These are phyloP conservation scores for Orbicella faveolata DNA, from an alignment of 64 coral and sea anemone genomes.

Conservation along the genomic window DNA sequence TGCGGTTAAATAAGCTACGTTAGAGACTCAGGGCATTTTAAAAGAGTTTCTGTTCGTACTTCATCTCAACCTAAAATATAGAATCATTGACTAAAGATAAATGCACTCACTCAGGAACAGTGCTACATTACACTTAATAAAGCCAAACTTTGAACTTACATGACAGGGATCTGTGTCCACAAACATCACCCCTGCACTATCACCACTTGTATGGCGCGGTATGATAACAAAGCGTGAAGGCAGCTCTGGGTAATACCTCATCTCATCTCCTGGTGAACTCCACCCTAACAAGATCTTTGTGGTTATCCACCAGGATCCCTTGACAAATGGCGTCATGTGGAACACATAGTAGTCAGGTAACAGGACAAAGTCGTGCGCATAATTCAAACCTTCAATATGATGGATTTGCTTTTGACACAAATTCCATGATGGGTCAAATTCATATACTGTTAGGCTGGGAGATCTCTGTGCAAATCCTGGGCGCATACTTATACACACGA, in stretches of 20 bases:
- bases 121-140: not conserved
- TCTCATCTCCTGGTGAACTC: slow-evolving; percentile 81
- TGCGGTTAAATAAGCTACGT: too few relatives aligned
- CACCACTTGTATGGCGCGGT: slow-evolving; percentile 49
- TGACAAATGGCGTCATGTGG: slow-evolving; percentile 91
- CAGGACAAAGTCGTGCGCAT: slow-evolving; percentile 85
- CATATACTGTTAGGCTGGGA: slow-evolving; percentile 72
- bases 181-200: slow-evolving; percentile 36
- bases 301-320: slow-evolving; percentile 30
- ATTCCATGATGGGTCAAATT: slow-evolving; percentile 67
- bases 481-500: slow-evolving; percentile 78
- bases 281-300: slow-evolving; percentile 67
- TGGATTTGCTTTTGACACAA: slow-evolving; percentile 75
- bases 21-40: too few relatives aligned
- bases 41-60: too few relatives aligned
- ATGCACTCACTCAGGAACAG: not conserved
- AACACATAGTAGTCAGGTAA: slow-evolving; percentile 84
- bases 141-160: slow-evolving; percentile 38
- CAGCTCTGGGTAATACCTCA: slow-evolving; percentile 76
- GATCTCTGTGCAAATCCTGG: slow-evolving; percentile 50
- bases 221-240: slow-evolving; percentile 92
- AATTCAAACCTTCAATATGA: slow-evolving; percentile 70
- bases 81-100: too few relatives aligned
- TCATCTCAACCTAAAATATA: too few relatives aligned
- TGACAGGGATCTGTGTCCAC: slow-evolving; percentile 91